Evolutionary conservation across 2,113 vertebrate genomes (phyloP).

Genomic region (Heliornis fulica): DNA sequence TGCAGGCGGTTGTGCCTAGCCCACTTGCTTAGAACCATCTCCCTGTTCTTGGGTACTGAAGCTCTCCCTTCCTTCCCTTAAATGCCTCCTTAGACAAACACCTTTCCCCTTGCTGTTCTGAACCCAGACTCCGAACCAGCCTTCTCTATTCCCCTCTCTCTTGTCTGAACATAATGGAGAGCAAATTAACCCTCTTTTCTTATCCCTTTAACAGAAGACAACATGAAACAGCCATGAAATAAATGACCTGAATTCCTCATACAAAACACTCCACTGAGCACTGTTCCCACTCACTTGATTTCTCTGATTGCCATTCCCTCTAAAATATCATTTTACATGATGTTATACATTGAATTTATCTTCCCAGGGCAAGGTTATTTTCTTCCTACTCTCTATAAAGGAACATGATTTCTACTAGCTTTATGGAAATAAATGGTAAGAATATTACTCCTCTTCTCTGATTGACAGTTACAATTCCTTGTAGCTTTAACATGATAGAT

Average conservation of each 20-base stretch:
- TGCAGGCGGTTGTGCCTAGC: not conserved
- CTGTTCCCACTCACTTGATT: not conserved
- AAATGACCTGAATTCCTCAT: not conserved
- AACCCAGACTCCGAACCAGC: not conserved
- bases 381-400: not conserved
- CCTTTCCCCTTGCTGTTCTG: not conserved
- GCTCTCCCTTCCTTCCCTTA: not conserved
- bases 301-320: not conserved
- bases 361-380: slow-evolving; percentile 3
- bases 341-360: slow-evolving; percentile 18
- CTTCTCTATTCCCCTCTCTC: not conserved
- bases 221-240: slow-evolving; percentile 8
- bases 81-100: not conserved
- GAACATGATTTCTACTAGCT: not conserved
- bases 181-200: not conserved
- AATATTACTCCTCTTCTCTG: not conserved
- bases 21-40: not conserved
- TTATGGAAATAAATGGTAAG: slow-evolving; percentile 8
- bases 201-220: not conserved
- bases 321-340: not conserved
- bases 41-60: not conserved
- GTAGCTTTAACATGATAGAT: not conserved
- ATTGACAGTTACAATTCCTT: not conserved
- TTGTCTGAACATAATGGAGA: not conserved
- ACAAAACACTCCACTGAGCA: slow-evolving; percentile 7